These are phyloP conservation scores for Perizoma flavofasciatum DNA, from an alignment of 2,888 invertebrate genomes.

Conservation along the genomic window DNA sequence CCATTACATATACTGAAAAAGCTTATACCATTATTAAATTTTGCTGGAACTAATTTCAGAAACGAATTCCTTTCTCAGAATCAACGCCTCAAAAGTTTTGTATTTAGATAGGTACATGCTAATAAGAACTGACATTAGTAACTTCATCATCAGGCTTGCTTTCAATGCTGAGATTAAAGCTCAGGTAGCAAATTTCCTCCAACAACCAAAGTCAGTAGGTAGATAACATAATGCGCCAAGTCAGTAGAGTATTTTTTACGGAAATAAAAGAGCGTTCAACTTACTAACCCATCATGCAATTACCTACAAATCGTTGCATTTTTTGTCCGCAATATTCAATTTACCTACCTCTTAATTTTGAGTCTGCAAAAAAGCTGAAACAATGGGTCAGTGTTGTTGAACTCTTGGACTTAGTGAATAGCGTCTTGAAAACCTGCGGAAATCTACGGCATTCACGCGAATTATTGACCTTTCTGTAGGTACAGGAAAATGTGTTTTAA, in stretches of 20 bases:
- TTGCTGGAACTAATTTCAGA: too few relatives aligned
- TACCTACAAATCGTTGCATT: slow-evolving; percentile 11
- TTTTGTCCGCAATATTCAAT: slow-evolving; percentile 36
- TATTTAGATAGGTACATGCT: too few relatives aligned
- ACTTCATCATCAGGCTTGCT: too few relatives aligned
- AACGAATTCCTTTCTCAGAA: too few relatives aligned
- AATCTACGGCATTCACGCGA: slow-evolving; percentile 6
- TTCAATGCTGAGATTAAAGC: too few relatives aligned
- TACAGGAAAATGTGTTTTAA: too few relatives aligned
- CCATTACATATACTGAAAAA: too few relatives aligned
- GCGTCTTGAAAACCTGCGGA: slow-evolving; percentile 34
- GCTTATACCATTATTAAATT: too few relatives aligned
- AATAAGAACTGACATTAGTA: too few relatives aligned
- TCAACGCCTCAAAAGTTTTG: too few relatives aligned
- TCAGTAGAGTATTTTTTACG: background rate
- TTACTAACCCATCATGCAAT: slow-evolving; percentile 9
- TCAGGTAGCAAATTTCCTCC: too few relatives aligned
- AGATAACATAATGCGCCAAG: background rate
- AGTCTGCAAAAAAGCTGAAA: slow-evolving; percentile 53
- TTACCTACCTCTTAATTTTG: slow-evolving; percentile 31
- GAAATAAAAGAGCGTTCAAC: slow-evolving; percentile 3
- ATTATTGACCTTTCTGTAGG: slow-evolving; percentile 19
- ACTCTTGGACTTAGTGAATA: slow-evolving; percentile 53
- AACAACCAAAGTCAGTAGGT: too few relatives aligned
- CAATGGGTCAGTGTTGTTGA: slow-evolving; percentile 63